Percentiles rank a stretch among this genome's conserved stretches.
Evolutionary conservation across 2,113 vertebrate species (phyloP).

Genomic region (Ptilonorhynchus violaceus): DNA sequence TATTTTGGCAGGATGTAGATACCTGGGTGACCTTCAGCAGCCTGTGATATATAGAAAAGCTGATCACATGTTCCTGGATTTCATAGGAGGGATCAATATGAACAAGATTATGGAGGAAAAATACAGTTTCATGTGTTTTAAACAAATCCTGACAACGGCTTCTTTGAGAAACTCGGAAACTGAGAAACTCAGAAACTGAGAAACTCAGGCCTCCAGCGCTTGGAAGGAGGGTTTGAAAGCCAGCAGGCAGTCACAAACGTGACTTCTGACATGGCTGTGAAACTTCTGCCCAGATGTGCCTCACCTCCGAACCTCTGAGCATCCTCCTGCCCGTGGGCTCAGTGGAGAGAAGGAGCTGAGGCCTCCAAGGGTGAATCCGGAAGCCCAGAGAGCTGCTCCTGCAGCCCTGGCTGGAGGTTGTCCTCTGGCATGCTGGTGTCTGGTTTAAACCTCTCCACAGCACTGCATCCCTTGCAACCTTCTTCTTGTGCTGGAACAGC

Average conservation of each 20-base stretch:
- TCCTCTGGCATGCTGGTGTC: background rate
- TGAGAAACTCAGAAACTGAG: no score
- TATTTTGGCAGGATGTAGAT: background rate
- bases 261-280: background rate
- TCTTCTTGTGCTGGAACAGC: background rate
- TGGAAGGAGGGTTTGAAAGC: background rate
- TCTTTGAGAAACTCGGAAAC: background rate
- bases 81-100: constrained; percentile 1
- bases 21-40: constrained; percentile 38
- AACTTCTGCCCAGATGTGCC: background rate
- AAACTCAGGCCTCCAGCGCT: background rate
- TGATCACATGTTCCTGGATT: constrained; percentile 26
- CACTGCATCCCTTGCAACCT: background rate
- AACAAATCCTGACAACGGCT: background rate
- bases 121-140: background rate
- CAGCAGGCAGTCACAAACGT: background rate
- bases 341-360: background rate
- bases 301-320: background rate
- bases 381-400: background rate
- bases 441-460: background rate
- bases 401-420: background rate
- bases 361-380: background rate
- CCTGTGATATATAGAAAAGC: constrained; percentile 25
- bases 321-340: background rate
- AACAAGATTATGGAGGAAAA: background rate